These are phyloP conservation scores for Adineta ricciae DNA, from an alignment of 2,888 invertebrate genomes.

Conservation along the genomic window DNA sequence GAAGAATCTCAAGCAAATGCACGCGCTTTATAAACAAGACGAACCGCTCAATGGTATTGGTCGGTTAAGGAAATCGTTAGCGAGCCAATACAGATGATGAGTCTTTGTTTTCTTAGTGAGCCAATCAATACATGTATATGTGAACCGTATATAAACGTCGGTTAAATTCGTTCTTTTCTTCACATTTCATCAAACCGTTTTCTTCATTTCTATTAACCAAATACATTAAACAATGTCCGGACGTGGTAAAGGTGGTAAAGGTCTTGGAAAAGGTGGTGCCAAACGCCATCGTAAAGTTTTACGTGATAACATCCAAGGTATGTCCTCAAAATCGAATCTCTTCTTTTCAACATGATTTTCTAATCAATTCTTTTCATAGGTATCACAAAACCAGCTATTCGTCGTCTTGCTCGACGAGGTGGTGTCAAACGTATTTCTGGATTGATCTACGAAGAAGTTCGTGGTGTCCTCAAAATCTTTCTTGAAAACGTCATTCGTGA, in stretches of 20 bases:
- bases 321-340: background rate
- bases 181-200: background rate
- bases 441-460: conserved; percentile 68
- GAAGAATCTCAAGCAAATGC: background rate
- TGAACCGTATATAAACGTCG: background rate
- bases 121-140: background rate
- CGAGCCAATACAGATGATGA: background rate
- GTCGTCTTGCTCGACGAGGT: conserved; percentile 64
- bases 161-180: background rate
- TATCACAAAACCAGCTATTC: conserved; percentile 67
- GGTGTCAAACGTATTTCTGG: conserved; percentile 61
- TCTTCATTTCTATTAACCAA: background rate
- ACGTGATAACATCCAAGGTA: conserved; percentile 67
- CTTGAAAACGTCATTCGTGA: conserved; percentile 72
- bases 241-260: conserved; percentile 69
- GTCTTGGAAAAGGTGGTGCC: conserved; percentile 68
- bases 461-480: conserved; percentile 69
- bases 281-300: conserved; percentile 70
- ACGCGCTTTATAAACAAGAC: background rate
- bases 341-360: too few species aligned
- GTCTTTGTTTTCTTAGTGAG: background rate
- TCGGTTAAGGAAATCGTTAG: background rate
- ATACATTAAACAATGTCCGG: conserved; percentile 58
- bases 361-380: background rate
- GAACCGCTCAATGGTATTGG: background rate